Evolutionary conservation across 2,888 invertebrate genomes (phyloP).

Genomic region (Rhorus exstirpatorius): DNA sequence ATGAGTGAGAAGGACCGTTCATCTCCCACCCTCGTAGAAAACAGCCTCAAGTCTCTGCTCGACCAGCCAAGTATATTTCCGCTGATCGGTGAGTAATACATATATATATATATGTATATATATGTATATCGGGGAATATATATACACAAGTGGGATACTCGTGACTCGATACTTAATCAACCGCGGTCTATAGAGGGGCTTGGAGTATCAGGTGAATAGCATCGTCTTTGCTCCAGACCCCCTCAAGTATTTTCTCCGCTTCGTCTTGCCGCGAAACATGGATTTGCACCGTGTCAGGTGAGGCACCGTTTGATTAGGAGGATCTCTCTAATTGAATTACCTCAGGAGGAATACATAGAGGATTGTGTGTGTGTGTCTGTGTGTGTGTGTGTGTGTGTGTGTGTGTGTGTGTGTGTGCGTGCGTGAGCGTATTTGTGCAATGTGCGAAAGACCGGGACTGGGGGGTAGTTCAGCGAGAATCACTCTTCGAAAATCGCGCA

Average conservation of each 20-base stretch:
- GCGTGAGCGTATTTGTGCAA: too few relatives aligned
- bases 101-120: background rate
- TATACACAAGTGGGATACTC: background rate
- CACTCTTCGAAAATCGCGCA: constrained; percentile 70
- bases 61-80: constrained; percentile 89
- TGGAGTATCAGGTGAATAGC: too few relatives aligned
- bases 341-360: too few relatives aligned
- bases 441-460: background rate
- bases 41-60: constrained; percentile 94
- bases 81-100: constrained; percentile 84
- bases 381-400: too few relatives aligned
- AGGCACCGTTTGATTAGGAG: too few relatives aligned
- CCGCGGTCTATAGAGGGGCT: too few relatives aligned
- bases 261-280: too few relatives aligned
- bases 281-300: too few relatives aligned
- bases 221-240: too few relatives aligned
- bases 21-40: constrained; percentile 95
- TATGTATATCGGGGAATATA: background rate
- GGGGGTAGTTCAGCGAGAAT: constrained; percentile 33
- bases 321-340: background rate
- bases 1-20: constrained; percentile 97
- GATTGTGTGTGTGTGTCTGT: too few relatives aligned
- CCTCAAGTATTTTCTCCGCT: too few relatives aligned
- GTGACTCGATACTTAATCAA: constrained; percentile 17
- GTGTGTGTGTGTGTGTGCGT: too few relatives aligned